phyloP scores from a whole-genome alignment of 2,888 invertebrate genomes.

The Branchellion lobata region DNA sequence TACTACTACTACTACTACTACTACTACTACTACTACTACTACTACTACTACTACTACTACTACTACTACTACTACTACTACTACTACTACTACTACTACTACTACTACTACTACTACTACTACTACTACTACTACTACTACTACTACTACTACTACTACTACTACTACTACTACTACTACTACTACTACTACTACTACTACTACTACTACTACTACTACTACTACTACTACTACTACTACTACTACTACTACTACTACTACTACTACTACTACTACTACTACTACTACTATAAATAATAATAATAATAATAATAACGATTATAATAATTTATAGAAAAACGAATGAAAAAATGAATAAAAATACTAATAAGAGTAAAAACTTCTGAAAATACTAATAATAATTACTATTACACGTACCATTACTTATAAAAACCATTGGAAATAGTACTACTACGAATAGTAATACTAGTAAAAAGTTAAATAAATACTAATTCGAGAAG shows the following conservation, averaged over 20 bases:
- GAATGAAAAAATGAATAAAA: too few relatives aligned
- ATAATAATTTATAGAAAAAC: too few relatives aligned
- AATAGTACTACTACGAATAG: too few relatives aligned
- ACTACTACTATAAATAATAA: constrained; percentile 16
- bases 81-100: background rate
- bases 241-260: constrained; percentile 39
- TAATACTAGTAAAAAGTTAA: too few relatives aligned
- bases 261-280: constrained; percentile 39
- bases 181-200: constrained; percentile 37
- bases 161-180: constrained; percentile 34
- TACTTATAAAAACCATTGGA: too few relatives aligned
- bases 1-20: background rate
- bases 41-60: background rate
- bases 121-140: background rate
- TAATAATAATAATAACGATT: background rate
- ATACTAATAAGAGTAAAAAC: background rate
- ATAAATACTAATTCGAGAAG: too few relatives aligned
- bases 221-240: constrained; percentile 38
- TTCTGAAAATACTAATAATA: background rate
- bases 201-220: constrained; percentile 39
- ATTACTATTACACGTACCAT: background rate
- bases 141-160: constrained; percentile 35
- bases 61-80: background rate
- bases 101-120: too few relatives aligned
- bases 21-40: background rate